phyloP scores from a whole-genome alignment of 2,113 vertebrate genomes.

The Brachypteracias leptosomus region DNA sequence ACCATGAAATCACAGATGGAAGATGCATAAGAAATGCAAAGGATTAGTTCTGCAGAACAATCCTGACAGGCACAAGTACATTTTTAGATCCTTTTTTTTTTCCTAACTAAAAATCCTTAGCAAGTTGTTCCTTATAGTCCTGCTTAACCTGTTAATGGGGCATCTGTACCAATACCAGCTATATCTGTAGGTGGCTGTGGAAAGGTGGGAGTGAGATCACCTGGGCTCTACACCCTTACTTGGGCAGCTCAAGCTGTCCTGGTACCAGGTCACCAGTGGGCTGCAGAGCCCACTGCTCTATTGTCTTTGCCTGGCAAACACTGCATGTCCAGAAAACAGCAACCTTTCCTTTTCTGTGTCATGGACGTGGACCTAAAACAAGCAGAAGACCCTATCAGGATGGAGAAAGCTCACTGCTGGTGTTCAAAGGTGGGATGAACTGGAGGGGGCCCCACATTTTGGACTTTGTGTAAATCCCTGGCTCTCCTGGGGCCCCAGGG shows the following conservation, averaged over 20 bases:
- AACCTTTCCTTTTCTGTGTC: not conserved
- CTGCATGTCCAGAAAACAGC: not conserved
- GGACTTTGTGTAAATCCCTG: not conserved
- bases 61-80: constrained; percentile 10
- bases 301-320: not conserved
- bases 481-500: not conserved
- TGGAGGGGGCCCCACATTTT: not conserved
- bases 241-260: not conserved
- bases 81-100: not conserved
- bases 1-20: constrained; percentile 53
- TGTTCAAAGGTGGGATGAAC: not conserved
- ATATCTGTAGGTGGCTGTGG: not conserved
- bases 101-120: not conserved
- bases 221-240: not conserved
- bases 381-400: not conserved
- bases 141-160: not conserved
- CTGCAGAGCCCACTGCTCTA: not conserved
- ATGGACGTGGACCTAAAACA: not conserved
- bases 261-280: not conserved
- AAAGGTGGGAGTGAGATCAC: not conserved
- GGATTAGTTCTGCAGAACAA: constrained; percentile 26
- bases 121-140: not conserved
- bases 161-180: accelerated
- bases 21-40: constrained; percentile 42
- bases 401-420: not conserved